These are phyloP conservation scores for Mixornis gularis DNA, from an alignment of 2,113 vertebrate genomes.

Conservation along the genomic window DNA sequence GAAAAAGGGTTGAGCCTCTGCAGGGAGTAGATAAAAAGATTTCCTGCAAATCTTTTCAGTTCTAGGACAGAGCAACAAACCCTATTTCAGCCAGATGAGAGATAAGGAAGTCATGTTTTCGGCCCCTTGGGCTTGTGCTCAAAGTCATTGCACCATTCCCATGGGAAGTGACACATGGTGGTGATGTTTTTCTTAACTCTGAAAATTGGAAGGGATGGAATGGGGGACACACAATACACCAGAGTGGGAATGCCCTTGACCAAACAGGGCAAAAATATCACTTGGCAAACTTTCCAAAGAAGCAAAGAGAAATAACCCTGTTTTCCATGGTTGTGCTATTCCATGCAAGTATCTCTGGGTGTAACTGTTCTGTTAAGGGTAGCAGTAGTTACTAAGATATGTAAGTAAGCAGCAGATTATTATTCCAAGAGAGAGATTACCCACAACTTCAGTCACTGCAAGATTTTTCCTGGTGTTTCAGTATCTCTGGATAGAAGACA, in stretches of 20 bases:
- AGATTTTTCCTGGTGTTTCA: constrained; percentile 47
- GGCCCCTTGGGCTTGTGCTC: background rate
- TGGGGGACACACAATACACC: background rate
- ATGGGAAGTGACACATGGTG: background rate
- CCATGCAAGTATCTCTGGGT: background rate
- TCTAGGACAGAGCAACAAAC: background rate
- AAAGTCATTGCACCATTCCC: background rate
- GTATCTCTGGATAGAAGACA: constrained; percentile 28
- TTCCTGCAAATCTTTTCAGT: background rate
- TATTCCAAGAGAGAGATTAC: constrained; percentile 9
- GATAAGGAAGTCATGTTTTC: background rate
- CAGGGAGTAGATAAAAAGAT: background rate
- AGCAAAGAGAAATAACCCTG: constrained; percentile 23
- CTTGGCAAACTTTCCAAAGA: constrained; percentile 54
- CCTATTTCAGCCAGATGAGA: background rate
- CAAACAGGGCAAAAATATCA: background rate
- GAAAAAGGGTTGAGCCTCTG: background rate
- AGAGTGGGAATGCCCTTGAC: background rate
- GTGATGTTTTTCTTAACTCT: constrained; percentile 13
- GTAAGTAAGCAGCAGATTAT: constrained; percentile 46
- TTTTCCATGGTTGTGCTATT: constrained; percentile 16
- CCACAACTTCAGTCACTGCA: background rate
- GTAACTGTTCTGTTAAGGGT: background rate
- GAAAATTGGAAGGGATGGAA: background rate
- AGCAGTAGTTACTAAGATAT: background rate